Evolutionary conservation across 2,797 vertebrate species (phyloP), one percentile per base, ranked within the genome.

Genomic region (Scarus forsteni): DNA sequence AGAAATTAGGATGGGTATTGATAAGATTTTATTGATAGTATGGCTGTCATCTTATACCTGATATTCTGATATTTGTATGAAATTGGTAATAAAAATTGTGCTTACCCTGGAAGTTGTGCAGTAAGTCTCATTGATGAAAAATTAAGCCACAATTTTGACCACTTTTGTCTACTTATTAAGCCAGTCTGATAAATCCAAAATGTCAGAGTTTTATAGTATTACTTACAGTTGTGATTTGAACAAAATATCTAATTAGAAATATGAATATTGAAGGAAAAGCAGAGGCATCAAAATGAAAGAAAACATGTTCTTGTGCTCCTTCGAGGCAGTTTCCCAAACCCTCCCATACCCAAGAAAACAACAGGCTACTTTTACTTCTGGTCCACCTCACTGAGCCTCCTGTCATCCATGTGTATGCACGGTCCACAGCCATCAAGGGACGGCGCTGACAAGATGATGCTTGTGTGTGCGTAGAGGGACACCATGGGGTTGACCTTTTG

Each of bases 351-450:
- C 44, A 53, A 38, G 45, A 67, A 66, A 71, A 72, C 64, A 77
- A 72, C 70, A 73, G 73, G 63, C 53, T 50, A 44, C 38, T 73
- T 85, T 80, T 61, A 66, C 71, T 85, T 80, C 79, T 55, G 55
- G 61, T 80, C 67, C 62, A 77, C 27, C 70, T 72, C 73, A 61
- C 54, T 77, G 59, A 66, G 65, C 52, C 51, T 74, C 68, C 74
- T 75, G 49, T 85, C 64, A 82, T 68, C 77, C 67, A 44, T 67
- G 63, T 36, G 56, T 36, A 51, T 63, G 57, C 74, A 27, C 27
- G 73, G 66, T 88, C 70, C 38, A 62, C 55, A 85, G 65, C 67
- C 64, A 82, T 86, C 65, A 65, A 10, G 53, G 53, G 39, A 62
- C 16, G 5, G 27, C 48, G 10, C 63, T 81, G 81, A 89, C 77